A percentile compares a stretch with the other conserved stretches of the same genome.
Conservation (phyloP, 2,888 invertebrate species). For the Lithophane semibrunnea region DNA sequence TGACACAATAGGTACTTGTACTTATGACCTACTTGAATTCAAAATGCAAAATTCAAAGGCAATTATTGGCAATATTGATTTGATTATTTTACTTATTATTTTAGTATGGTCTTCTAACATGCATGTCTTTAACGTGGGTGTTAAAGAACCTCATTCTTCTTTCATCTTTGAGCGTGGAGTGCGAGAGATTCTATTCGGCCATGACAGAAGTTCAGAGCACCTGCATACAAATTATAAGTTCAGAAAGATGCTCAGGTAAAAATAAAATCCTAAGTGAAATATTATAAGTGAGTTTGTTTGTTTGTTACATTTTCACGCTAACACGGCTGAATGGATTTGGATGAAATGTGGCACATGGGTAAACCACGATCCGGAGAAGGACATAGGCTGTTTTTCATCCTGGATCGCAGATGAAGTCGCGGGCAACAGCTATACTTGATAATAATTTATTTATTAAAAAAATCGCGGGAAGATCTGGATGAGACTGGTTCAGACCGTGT, state of each 20-base stretch:
- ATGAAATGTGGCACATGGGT: no score
- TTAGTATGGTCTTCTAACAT: conserved; percentile 22
- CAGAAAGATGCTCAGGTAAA: conserved; percentile 17
- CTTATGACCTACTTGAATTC: neutral
- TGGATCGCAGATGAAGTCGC: no score
- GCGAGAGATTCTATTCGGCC: conserved; percentile 14
- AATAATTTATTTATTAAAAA: no score
- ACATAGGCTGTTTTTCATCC: no score
- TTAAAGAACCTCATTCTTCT: conserved; percentile 24
- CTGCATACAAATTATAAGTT: conserved; percentile 18
- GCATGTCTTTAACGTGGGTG: conserved; percentile 14
- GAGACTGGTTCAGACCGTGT: no score
- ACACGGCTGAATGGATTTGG: no score
- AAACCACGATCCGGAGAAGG: no score
- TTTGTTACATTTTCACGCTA: no score
- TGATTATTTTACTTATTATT: neutral
- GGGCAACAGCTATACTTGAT: no score
- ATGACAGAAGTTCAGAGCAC: conserved; percentile 15
- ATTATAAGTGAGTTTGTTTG: no score
- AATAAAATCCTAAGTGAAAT: neutral
- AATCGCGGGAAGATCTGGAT: no score
- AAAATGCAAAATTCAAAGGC: neutral
- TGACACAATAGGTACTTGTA: neutral
- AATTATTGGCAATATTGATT: neutral
- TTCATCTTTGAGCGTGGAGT: conserved; percentile 15